Conservation (phyloP, 2,113 vertebrate genomes). For the Paratilapia polleni region DNA sequence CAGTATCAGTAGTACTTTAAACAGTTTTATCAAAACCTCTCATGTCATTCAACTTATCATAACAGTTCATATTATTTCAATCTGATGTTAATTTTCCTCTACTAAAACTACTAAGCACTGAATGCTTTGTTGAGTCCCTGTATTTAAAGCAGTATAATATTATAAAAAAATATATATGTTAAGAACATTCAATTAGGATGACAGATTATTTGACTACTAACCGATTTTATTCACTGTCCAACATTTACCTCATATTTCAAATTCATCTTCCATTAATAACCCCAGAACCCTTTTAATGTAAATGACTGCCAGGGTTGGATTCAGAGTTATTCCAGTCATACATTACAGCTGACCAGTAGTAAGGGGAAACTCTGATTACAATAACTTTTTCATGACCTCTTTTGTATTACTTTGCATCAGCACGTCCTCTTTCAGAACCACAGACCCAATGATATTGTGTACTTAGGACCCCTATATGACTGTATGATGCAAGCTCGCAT, state of each 20-base stretch:
- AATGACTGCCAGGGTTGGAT: too few species aligned
- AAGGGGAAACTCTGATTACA: neutral
- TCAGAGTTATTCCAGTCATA: neutral
- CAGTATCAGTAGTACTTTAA: constrained; percentile 28
- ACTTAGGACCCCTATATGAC: constrained; percentile 17
- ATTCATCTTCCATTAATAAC: neutral
- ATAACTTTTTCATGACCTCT: constrained; percentile 16
- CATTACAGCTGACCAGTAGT: neutral
- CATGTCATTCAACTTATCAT: neutral
- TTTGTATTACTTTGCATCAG: constrained; percentile 31
- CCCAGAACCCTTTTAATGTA: neutral
- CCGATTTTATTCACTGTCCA: neutral
- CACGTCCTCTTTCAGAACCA: constrained; percentile 23
- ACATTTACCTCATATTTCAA: neutral
- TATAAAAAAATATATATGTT: neutral
- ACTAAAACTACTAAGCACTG: neutral
- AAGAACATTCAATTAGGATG: neutral
- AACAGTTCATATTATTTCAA: neutral
- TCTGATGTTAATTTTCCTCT: neutral
- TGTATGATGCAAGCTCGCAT: constrained; percentile 43
- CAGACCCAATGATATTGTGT: constrained; percentile 27
- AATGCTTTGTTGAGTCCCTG: neutral
- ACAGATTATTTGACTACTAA: neutral
- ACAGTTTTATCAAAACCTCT: neutral
- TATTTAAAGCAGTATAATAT: too few species aligned